Evolutionary conservation across 2,797 vertebrate genomes (phyloP).

Genomic region (Molossus alvarezi): DNA sequence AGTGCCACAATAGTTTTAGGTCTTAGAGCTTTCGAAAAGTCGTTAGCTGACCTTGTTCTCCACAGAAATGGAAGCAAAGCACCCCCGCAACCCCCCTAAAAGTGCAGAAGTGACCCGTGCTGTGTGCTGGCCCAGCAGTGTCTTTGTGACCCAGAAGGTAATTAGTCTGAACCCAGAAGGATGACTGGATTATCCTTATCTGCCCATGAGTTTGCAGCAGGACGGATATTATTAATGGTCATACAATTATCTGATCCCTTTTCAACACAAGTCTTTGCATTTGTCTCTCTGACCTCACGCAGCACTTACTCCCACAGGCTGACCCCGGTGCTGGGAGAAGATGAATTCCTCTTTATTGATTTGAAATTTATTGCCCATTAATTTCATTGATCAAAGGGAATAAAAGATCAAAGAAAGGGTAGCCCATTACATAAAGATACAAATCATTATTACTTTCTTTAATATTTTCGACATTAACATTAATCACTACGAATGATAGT

Average conservation of each 20-base stretch:
- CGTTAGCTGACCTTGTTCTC: conserved; percentile 49
- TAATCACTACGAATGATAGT: conserved; percentile 82
- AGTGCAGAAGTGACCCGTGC: neutral
- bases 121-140: neutral
- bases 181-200: conserved; percentile 75
- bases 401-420: conserved; percentile 86
- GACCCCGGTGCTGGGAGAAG: conserved; percentile 67
- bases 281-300: conserved; percentile 79
- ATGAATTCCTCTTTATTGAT: conserved; percentile 83
- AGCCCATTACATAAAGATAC: conserved; percentile 84
- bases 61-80: neutral
- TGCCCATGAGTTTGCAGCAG: conserved; percentile 48
- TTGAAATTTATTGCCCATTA: conserved; percentile 82
- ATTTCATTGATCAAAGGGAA: conserved; percentile 86
- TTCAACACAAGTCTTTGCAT: conserved; percentile 76
- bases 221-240: conserved; percentile 79
- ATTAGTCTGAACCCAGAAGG: conserved; percentile 77
- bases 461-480: conserved; percentile 85
- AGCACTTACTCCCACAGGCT: conserved; percentile 74
- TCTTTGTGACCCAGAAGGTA: conserved; percentile 78
- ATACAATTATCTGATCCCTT: conserved; percentile 83
- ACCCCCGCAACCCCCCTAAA: neutral
- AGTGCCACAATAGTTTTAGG: neutral
- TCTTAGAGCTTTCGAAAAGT: neutral
- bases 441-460: conserved; percentile 87